A percentile compares a stretch with the other conserved stretches of the same genome.
These are phyloP conservation scores for Drosophila neutralis DNA, from an alignment of 2,888 invertebrate genomes.

Conservation along the genomic window DNA sequence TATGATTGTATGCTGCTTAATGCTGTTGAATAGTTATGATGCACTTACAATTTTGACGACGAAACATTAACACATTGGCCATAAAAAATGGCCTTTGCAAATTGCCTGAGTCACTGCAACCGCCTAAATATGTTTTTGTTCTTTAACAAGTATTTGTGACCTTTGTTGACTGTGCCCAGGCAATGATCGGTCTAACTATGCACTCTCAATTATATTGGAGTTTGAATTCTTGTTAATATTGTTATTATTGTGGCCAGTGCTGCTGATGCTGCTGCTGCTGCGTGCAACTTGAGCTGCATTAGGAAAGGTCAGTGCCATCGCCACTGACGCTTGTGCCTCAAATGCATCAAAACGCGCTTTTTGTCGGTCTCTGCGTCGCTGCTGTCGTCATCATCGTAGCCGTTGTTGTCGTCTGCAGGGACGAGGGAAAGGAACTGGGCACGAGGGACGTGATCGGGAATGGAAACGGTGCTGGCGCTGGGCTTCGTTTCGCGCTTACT, in stretches of 20 bases:
- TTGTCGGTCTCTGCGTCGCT: conserved; percentile 59
- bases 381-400: conserved; percentile 38
- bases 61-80: conserved; percentile 10
- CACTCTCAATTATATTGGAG: conserved; percentile 39
- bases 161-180: conserved; percentile 21
- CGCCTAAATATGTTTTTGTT: conserved; percentile 4
- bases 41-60: conserved; percentile 21
- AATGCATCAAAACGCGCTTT: conserved; percentile 81
- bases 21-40: conserved; percentile 22
- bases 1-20: conserved; percentile 7
- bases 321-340: conserved; percentile 66
- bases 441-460: conserved; percentile 1
- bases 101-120: conserved; percentile 17
- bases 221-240: conserved; percentile 25
- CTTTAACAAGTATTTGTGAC: conserved; percentile 24
- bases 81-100: conserved; percentile 28
- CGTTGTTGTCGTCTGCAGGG: conserved; percentile 41
- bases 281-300: conserved; percentile 75
- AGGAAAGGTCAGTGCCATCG: conserved; percentile 80
- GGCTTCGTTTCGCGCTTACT: conserved; percentile 72
- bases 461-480: conserved; percentile 20
- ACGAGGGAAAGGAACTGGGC: conserved; percentile 43
- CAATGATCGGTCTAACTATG: conserved; percentile 37
- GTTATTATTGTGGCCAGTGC: conserved; percentile 12
- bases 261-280: conserved; percentile 31